Evolutionary conservation across 2,113 vertebrate species (phyloP).

Genomic region (Callithrix jacchus): DNA sequence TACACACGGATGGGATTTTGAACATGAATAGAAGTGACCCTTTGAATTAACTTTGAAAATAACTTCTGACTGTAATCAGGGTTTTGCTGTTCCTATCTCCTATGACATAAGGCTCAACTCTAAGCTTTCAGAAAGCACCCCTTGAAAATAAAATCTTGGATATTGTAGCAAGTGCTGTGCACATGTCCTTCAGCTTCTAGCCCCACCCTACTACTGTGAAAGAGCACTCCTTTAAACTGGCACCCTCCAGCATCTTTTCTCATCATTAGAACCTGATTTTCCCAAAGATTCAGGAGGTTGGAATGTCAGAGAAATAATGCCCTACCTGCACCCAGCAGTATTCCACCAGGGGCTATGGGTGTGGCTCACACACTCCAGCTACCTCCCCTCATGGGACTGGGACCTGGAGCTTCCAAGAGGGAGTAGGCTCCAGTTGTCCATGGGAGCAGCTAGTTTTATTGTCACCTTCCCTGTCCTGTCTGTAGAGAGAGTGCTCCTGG

Average conservation of each 20-base stretch:
- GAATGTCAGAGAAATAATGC: not conserved
- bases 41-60: not conserved
- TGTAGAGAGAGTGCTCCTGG: not conserved
- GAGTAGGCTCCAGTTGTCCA: fast-evolving
- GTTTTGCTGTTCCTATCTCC: not conserved
- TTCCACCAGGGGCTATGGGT: fast-evolving
- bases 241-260: not conserved
- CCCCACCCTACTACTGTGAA: fast-evolving
- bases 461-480: not conserved
- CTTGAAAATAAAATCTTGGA: no score
- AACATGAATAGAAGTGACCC: not conserved
- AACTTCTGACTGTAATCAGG: not conserved
- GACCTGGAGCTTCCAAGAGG: fast-evolving
- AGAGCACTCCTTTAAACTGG: fast-evolving
- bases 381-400: no score
- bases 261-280: not conserved
- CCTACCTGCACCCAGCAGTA: fast-evolving
- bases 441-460: fast-evolving
- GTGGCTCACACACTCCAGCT: fast-evolving
- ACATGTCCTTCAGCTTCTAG: fast-evolving
- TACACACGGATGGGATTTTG: fast-evolving
- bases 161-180: not conserved
- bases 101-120: not conserved
- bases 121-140: not conserved
- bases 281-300: not conserved